phyloP scores from a whole-genome alignment of 1,140 invertebrate species.

The Ceratosolen fusciceps region DNA sequence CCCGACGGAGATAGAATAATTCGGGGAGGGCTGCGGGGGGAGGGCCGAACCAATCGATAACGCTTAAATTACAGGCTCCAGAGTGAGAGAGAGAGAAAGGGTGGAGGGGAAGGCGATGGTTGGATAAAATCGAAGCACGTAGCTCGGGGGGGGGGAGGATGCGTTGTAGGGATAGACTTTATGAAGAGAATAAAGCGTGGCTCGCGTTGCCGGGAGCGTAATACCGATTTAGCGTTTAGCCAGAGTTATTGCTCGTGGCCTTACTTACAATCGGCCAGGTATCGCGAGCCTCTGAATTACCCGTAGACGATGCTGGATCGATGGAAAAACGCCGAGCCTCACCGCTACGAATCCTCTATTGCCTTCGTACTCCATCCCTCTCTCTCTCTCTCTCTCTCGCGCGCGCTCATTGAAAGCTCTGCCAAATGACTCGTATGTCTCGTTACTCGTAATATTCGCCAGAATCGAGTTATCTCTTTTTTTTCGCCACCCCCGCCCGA shows the following conservation, averaged over 20 bases:
- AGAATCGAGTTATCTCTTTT: no score
- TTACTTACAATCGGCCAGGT: constrained; percentile 60
- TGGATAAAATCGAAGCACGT: constrained; percentile 64
- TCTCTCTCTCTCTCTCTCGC: no score
- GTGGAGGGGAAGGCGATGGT: constrained; percentile 44
- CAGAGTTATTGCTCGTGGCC: constrained; percentile 60
- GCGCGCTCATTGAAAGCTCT: no score
- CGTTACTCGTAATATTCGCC: no score
- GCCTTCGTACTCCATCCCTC: no score
- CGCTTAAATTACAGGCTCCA: constrained; percentile 38
- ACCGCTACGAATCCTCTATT: not conserved
- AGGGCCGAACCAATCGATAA: constrained; percentile 31
- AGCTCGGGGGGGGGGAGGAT: constrained; percentile 55
- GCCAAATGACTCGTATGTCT: no score
- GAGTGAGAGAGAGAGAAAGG: no score
- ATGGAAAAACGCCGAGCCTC: constrained; percentile 30
- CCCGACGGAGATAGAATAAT: constrained; percentile 33
- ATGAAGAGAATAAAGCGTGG: constrained; percentile 67
- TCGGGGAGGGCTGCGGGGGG: not conserved
- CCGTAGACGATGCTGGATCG: constrained; percentile 36
- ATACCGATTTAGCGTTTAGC: constrained; percentile 60
- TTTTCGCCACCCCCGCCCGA: no score
- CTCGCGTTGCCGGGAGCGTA: constrained; percentile 59
- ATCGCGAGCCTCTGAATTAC: constrained; percentile 57
- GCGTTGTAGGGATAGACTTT: constrained; percentile 64